Conservation (phyloP, 2,113 vertebrate species). For the Damaliscus lunatus region DNA sequence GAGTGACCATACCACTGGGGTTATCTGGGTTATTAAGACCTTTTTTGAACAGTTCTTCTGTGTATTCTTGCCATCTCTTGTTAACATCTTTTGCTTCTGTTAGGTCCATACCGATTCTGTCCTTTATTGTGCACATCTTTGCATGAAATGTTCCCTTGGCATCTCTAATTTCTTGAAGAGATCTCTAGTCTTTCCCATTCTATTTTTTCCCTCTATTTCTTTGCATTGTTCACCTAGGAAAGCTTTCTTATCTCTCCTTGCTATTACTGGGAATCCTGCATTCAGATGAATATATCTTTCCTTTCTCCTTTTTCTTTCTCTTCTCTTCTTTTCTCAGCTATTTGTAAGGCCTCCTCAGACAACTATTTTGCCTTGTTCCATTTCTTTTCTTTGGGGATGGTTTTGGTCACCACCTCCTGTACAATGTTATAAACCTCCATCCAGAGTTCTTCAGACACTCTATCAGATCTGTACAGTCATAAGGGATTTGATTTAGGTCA, state of each 20-base stretch:
- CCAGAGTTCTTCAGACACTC: not conserved
- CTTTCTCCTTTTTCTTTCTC: not conserved
- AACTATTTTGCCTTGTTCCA: not conserved
- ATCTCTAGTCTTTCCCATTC: not conserved
- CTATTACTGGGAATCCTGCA: not conserved
- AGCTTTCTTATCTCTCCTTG: not conserved
- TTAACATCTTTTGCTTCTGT: not conserved
- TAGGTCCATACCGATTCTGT: not conserved
- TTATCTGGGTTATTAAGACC: not conserved
- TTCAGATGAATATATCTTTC: not conserved
- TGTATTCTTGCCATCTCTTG: not conserved
- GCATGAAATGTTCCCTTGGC: not conserved
- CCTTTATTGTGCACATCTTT: not conserved
- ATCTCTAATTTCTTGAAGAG: not conserved
- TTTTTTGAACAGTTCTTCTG: not conserved
- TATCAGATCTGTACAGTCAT: not conserved
- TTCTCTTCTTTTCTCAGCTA: not conserved
- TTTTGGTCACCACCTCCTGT: not conserved
- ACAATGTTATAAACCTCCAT: not conserved
- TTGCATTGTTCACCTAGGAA: not conserved
- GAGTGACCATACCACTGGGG: not conserved
- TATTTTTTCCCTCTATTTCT: not conserved
- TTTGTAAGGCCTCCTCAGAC: not conserved
- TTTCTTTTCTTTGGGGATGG: not conserved
- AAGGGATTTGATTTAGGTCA: not conserved